Evolutionary conservation across 2,888 invertebrate species (phyloP).

Genomic region (Luffia ferchaultella): DNA sequence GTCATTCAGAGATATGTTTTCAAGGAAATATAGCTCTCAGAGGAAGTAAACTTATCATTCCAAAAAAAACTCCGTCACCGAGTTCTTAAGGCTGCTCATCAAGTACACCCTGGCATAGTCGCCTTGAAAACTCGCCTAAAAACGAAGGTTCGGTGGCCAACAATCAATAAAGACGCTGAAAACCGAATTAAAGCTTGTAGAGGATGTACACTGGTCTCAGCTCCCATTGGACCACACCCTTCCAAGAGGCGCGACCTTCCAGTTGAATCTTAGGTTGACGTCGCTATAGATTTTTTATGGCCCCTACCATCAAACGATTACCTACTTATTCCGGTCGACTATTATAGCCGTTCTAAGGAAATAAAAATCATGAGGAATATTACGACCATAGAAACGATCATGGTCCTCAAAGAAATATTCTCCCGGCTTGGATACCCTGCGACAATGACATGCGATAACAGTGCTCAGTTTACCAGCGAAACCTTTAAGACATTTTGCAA

Average conservation of each 20-base stretch:
- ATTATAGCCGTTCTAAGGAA: conserved; percentile 10
- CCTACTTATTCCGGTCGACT: conserved; percentile 8
- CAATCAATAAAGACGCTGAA: conserved; percentile 10
- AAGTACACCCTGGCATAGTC: conserved; percentile 5
- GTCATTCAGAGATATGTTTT: conserved; percentile 7
- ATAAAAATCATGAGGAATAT: conserved; percentile 5
- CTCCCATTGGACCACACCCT: conserved; percentile 5
- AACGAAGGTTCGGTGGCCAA: conserved; percentile 10
- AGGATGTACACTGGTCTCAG: conserved; percentile 9
- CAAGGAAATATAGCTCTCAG: conserved; percentile 4
- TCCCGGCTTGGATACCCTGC: conserved; percentile 7
- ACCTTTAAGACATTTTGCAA: conserved; percentile 7
- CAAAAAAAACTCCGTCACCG: conserved; percentile 3
- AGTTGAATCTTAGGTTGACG: conserved; percentile 2
- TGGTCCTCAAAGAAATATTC: conserved; percentile 4
- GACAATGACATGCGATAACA: conserved; percentile 9
- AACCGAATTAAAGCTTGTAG: conserved; percentile 9
- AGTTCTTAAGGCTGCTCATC: conserved; percentile 8
- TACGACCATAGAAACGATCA: conserved; percentile 8
- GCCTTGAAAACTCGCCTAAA: conserved; percentile 9
- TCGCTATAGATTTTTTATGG: conserved; percentile 10
- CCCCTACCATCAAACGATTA: conserved; percentile 11
- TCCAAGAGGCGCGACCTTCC: conserved; percentile 7
- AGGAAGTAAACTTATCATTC: conserved; percentile 8
- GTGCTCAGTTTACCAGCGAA: conserved; percentile 8